A percentile compares a stretch with the other conserved stretches of the same genome.
phyloP scores from a whole-genome alignment of 64 coral and sea anemone species.

The Astreopora myriophthalma region DNA sequence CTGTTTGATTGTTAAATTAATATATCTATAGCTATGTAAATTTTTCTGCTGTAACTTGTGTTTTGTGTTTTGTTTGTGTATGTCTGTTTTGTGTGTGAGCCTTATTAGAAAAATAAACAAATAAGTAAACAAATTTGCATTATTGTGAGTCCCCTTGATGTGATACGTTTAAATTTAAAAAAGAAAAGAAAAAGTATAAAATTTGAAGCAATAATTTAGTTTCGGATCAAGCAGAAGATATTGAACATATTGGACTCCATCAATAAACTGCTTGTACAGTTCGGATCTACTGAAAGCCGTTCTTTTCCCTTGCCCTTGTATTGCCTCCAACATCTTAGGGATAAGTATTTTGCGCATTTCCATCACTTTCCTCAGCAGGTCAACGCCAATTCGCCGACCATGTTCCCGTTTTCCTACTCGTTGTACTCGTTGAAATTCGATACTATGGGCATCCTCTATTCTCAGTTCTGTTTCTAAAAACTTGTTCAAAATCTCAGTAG shows the following conservation, averaged over 20 bases:
- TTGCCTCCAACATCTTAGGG: background rate
- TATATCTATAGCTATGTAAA: background rate
- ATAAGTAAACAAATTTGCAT: too few species aligned
- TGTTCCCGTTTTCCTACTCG: background rate
- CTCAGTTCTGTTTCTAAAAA: background rate
- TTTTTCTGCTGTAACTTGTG: background rate
- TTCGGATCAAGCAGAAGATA: background rate
- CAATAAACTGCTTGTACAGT: constrained; percentile 10
- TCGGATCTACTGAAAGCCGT: constrained; percentile 13
- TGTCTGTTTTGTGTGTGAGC: background rate
- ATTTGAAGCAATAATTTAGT: too few species aligned
- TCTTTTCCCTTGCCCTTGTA: background rate
- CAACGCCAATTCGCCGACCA: background rate
- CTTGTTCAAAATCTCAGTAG: background rate
- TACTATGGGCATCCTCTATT: background rate
- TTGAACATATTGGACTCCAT: background rate
- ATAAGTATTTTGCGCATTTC: constrained; percentile 35
- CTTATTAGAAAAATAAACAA: too few species aligned
- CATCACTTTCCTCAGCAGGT: constrained; percentile 1
- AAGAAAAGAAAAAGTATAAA: too few species aligned
- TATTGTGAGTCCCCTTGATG: too few species aligned
- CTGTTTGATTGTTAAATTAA: constrained; percentile 2
- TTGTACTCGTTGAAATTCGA: background rate
- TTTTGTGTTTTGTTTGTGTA: background rate
- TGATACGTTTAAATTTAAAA: too few species aligned